phyloP scores from a whole-genome alignment of 1,140 invertebrate species.

The Drosophila novamexicana region DNA sequence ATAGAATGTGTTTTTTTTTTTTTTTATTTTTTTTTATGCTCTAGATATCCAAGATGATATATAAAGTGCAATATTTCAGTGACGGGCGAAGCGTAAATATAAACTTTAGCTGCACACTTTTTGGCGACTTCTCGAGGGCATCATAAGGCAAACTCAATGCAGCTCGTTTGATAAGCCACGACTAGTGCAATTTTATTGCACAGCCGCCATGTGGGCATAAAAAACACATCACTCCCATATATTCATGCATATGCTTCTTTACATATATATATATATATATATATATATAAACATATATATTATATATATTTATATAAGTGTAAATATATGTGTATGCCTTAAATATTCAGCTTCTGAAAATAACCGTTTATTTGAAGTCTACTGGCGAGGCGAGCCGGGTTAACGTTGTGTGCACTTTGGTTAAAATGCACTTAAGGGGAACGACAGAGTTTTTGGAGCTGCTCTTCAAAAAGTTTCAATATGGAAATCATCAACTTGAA shows the following conservation, averaged over 20 bases:
- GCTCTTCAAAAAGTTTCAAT: slow-evolving; percentile 20
- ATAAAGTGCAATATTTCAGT: slow-evolving; percentile 74
- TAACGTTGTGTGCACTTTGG: background rate
- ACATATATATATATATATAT: no score
- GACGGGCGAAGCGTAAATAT: slow-evolving; percentile 58
- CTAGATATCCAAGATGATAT: slow-evolving; percentile 58
- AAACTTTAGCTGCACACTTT: slow-evolving; percentile 49
- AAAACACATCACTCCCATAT: background rate
- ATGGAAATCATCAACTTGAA: slow-evolving; percentile 12
- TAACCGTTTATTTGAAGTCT: slow-evolving; percentile 1
- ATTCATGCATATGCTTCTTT: slow-evolving; percentile 34
- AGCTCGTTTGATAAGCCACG: slow-evolving; percentile 64
- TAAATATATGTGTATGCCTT: slow-evolving; percentile 14
- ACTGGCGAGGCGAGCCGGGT: background rate
- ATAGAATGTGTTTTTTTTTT: background rate
- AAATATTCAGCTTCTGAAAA: slow-evolving; percentile 63
- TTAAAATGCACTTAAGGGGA: background rate
- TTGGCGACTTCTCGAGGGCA: slow-evolving; percentile 35
- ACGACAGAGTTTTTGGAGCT: background rate
- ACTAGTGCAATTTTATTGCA: slow-evolving; percentile 56
- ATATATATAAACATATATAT: no score
- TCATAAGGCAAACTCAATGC: slow-evolving; percentile 53
- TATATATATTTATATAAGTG: no score
- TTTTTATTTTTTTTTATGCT: background rate
- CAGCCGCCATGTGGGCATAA: slow-evolving; percentile 15